phyloP scores from a whole-genome alignment of 1,140 invertebrate genomes.

The Chrysomallon squamiferum region DNA sequence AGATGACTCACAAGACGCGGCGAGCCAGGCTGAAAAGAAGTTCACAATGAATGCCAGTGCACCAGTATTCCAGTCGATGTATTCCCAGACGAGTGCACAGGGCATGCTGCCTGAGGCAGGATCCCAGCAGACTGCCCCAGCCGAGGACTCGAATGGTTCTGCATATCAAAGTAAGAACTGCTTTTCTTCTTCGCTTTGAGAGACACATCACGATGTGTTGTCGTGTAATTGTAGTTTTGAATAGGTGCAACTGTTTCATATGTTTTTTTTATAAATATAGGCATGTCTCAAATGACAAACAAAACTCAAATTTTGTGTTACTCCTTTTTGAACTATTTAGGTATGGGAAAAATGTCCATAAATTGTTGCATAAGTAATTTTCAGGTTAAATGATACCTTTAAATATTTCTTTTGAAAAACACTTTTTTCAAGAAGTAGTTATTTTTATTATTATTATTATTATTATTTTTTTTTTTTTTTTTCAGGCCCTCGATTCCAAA shows the following conservation, averaged over 20 bases:
- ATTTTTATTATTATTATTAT: not conserved
- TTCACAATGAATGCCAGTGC: conserved; percentile 60
- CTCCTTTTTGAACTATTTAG: no score
- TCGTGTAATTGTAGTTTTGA: no score
- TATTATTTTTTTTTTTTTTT: not conserved
- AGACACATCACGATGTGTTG: no score
- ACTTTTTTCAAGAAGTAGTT: not conserved
- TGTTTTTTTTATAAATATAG: no score
- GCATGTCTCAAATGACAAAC: no score
- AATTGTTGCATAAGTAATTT: not conserved
- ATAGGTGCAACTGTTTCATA: no score
- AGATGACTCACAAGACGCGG: no score
- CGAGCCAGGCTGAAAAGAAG: conserved; percentile 41
- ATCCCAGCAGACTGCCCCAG: not conserved
- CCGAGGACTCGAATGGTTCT: not conserved
- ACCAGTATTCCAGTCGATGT: conserved; percentile 56
- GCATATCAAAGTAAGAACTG: no score
- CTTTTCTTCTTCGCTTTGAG: no score
- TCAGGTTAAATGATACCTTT: not conserved
- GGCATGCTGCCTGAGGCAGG: not conserved
- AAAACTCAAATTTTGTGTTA: no score
- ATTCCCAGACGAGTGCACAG: conserved; percentile 15
- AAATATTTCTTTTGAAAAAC: not conserved
- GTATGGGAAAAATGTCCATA: no score
- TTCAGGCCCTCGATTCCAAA: not conserved